Evolutionary conservation across 2,797 vertebrate genomes (phyloP), one percentile per base, ranked within the genome.

Genomic region (Galago senegalensis): DNA sequence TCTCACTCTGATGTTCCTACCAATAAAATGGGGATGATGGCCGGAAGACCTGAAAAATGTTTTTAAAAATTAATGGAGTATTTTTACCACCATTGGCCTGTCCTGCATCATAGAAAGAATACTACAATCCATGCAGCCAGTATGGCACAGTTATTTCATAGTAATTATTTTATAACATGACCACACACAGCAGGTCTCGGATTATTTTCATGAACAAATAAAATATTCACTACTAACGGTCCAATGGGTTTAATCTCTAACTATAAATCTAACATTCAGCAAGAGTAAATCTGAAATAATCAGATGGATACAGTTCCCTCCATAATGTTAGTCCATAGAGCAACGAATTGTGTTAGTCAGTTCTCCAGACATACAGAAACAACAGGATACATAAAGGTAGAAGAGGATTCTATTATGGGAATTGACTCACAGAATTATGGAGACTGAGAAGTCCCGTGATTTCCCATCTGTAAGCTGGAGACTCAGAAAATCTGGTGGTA

Each of bases 261-360:
- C 23, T 56, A 3, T n/a, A 18, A 67, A 67, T 29, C 20, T n/a
- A 65, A 46, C 10, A 72, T 5, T 20, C 29, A 10, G 7, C 9
- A 40, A 40, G 13, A 1, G 7, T 17, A 84, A 77, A 63, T 34
- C 25, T 1, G 49, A 27, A 76, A 46, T 23, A n/a, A 37, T 65
- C 16, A 12, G 3, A 7, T 23, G 4, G 5, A 2, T 40, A 65
- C 1, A 12, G 18, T 70, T 65, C 1, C 29, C 5, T 60, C 10
- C 40, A 10, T 46, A 21, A 7, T 34, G 31, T 73, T 29, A 43
- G 53, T 69, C n/a, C 20, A 40, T 25, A 43, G 0, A 29, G 9
- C 56, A 34, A 65, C 3, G 31, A 72, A 58, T 13, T n/a, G 17
- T 63, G 12, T 34, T 37, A 34, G 17, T 40, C 37, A 37, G 10